A percentile compares a stretch with the other conserved stretches of the same genome.
These are phyloP conservation scores for Drosophila chauvacae DNA, from an alignment of 1,140 invertebrate genomes.

Conservation along the genomic window DNA sequence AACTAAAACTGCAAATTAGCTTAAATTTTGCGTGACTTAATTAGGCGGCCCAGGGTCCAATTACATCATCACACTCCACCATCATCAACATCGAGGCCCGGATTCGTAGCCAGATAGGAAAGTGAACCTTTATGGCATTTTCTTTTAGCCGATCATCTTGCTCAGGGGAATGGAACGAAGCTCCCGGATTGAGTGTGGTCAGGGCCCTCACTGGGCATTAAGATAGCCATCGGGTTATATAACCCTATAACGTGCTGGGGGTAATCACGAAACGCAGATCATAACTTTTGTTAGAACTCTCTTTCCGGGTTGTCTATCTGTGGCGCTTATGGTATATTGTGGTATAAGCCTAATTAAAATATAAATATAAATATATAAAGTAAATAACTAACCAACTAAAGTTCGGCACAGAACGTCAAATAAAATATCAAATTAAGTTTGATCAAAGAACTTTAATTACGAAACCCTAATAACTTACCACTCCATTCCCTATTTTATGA, in stretches of 20 bases:
- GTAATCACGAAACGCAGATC: slow-evolving; percentile 22
- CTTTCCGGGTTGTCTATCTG: slow-evolving; percentile 12
- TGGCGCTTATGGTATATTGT: neutral
- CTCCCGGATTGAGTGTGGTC: slow-evolving; percentile 53
- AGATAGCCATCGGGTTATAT: slow-evolving; percentile 40
- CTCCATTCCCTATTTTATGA: slow-evolving; percentile 3
- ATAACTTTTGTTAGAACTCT: slow-evolving; percentile 21
- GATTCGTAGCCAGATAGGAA: slow-evolving; percentile 42
- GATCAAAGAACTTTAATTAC: neutral
- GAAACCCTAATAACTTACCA: neutral
- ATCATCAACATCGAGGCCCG: slow-evolving; percentile 12
- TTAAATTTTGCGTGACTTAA: slow-evolving; percentile 78
- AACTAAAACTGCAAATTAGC: slow-evolving; percentile 62
- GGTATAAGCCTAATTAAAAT: too few relatives aligned
- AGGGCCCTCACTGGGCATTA: slow-evolving; percentile 21
- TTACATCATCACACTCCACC: slow-evolving; percentile 60
- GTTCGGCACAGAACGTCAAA: neutral
- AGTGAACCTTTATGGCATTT: slow-evolving; percentile 45
- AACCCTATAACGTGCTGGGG: slow-evolving; percentile 30
- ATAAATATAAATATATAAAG: neutral
- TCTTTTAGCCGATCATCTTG: slow-evolving; percentile 38
- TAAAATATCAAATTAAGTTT: slow-evolving; percentile 6
- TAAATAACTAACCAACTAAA: neutral
- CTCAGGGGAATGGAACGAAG: slow-evolving; percentile 45
- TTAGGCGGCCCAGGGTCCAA: slow-evolving; percentile 52